Percentiles rank a stretch among this genome's conserved stretches.
Conservation (phyloP, 1,140 invertebrate genomes). For the Scaptodrosophila lebanonensis region DNA sequence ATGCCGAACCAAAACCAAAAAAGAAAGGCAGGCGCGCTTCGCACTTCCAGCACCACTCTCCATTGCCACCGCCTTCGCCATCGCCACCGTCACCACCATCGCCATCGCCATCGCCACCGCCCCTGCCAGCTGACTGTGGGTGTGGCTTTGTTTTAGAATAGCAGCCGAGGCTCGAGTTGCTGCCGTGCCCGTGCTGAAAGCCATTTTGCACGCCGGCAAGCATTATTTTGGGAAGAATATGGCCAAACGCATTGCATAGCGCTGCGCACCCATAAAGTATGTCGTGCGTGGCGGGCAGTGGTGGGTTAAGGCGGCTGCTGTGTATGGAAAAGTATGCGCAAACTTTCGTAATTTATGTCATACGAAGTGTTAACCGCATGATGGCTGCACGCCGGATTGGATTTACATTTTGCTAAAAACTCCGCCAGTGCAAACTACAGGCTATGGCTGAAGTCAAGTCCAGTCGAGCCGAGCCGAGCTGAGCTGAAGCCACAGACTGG, state of each 20-base stretch:
- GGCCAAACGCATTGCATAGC: conserved; percentile 50
- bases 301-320: conserved; percentile 14
- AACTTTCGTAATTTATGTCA: conserved; percentile 75
- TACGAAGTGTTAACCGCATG: conserved; percentile 74
- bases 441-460: conserved; percentile 1
- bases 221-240: conserved; percentile 65
- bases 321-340: conserved; percentile 72
- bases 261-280: background rate
- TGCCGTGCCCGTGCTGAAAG: conserved; percentile 40
- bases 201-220: conserved; percentile 58
- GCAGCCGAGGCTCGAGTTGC: too few species aligned
- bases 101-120: background rate
- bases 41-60: conserved; percentile 11
- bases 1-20: conserved; percentile 51
- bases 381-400: conserved; percentile 73
- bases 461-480: background rate
- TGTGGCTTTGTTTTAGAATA: too few species aligned
- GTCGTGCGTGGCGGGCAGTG: background rate
- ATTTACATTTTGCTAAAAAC: conserved; percentile 71
- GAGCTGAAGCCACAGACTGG: conserved; percentile 2
- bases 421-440: conserved; percentile 57
- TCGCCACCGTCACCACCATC: background rate
- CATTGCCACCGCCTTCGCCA: background rate
- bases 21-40: conserved; percentile 65
- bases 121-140: too few species aligned